Evolutionary conservation across 2,888 invertebrate species (phyloP).

Genomic region (Eugnorisma glareosa): DNA sequence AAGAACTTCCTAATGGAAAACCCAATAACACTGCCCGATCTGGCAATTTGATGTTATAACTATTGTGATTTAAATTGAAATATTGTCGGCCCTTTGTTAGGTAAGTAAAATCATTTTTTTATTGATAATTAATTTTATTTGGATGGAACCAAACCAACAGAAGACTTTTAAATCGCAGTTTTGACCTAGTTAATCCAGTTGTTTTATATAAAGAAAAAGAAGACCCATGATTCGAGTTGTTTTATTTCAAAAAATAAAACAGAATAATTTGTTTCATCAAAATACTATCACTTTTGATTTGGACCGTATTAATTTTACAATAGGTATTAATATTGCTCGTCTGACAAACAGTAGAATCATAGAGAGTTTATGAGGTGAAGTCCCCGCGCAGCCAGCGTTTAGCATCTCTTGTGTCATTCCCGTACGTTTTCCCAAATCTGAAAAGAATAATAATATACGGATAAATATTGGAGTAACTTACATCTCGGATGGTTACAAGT

Average conservation of each 20-base stretch:
- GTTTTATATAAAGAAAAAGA: neutral
- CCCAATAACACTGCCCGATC: no score
- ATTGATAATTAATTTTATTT: no score
- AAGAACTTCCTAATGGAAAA: no score
- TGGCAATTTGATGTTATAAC: no score
- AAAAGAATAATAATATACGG: constrained; percentile 49
- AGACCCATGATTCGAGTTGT: neutral
- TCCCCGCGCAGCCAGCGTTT: constrained; percentile 93
- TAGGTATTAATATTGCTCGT: constrained; percentile 45
- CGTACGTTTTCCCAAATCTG: constrained; percentile 94
- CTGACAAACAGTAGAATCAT: neutral
- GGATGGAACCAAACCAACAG: no score
- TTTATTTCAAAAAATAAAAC: constrained; percentile 9
- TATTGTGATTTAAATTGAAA: no score
- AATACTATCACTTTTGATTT: constrained; percentile 66
- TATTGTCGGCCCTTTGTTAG: no score
- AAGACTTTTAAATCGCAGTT: neutral
- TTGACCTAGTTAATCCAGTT: constrained; percentile 22
- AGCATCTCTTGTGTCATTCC: constrained; percentile 93
- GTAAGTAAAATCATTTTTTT: no score
- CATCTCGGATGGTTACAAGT: neutral
- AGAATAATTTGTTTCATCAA: constrained; percentile 53
- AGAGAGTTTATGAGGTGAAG: constrained; percentile 82
- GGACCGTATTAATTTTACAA: constrained; percentile 34
- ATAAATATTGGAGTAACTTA: neutral